Conservation (phyloP, 2,797 vertebrate genomes). For the Anguilla obscura region DNA sequence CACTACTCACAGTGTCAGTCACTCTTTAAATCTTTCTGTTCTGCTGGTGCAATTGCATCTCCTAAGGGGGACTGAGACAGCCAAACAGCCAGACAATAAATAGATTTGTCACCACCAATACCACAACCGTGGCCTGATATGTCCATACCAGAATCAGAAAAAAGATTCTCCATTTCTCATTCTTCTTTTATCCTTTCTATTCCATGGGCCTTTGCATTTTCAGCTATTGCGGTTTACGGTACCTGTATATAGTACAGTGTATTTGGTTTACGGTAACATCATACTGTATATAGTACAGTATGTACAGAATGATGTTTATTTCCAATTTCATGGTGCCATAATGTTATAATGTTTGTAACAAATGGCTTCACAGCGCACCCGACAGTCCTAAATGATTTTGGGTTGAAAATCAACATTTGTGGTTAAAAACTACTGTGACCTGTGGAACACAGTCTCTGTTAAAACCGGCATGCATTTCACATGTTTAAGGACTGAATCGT, state of each 20-base stretch:
- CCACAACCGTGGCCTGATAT: neutral
- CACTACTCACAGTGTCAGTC: neutral
- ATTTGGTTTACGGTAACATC: too few species aligned
- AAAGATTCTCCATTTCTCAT: neutral
- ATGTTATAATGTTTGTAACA: too few species aligned
- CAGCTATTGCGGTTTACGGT: too few species aligned
- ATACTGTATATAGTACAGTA: too few species aligned
- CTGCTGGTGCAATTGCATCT: neutral
- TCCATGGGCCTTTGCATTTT: neutral
- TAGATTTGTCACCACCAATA: neutral
- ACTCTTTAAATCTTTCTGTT: neutral
- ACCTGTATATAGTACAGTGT: too few species aligned
- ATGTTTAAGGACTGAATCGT: slow-evolving; percentile 29
- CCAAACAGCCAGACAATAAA: neutral
- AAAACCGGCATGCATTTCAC: neutral
- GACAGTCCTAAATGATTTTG: neutral
- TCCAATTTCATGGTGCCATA: too few species aligned
- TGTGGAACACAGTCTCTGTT: neutral
- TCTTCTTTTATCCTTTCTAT: neutral
- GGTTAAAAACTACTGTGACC: neutral
- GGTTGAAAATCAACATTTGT: neutral
- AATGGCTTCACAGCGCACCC: too few species aligned
- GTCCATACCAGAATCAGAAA: neutral
- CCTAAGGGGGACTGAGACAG: neutral
- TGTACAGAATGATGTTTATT: too few species aligned